Base-by-base conservation (phyloP, 2,113 vertebrate species). In the Rhinopomastus cyanomelas region DNA sequence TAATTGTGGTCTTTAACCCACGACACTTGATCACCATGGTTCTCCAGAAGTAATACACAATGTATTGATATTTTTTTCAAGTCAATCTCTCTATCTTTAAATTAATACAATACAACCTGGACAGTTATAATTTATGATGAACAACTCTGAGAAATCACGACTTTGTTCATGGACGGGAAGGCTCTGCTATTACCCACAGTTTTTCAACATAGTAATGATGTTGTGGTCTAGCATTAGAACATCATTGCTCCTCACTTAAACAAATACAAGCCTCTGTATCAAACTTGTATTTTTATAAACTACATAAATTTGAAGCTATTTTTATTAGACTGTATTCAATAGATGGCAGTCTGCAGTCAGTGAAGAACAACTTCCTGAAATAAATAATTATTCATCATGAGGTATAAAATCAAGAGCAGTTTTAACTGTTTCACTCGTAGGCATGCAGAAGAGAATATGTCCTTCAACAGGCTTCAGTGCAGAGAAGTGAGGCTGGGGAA, bases 21-120 rank as follows among this genome's bases (percentile, higher is more conserved):
- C n/a, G n/a, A n/a, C n/a, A n/a, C n/a, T n/a, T 1, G 1, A 59
- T 8, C 5, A 34, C 18, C 26, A 65, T 2, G 1, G 22, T 44
- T 86, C 44, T 57, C 11, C 25, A 18, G 18, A 42, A 49, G 10
- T 14, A 79, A 27, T 42, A 48, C 16, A 49, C 59, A 77, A 25
- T 37, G 23, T 0, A 16, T 79, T 80, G 27, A 26, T 20, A 57
- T 81, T 57, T 89, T 92, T 95, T 81, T 60, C 13, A 85, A 30
- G 2, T 72, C 5, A 27, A 2, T 48, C 42, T 85, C 15, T 60
- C 15, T 46, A 34, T 37, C 15, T 78, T 76, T 51, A 72, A 61
- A 74, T 76, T 72, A 8, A 22, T 27, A 46, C 34, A 16, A 3
- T 52, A 23, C 39, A 85, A 91, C 65, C 23, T 26, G 12, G 83